phyloP scores from a whole-genome alignment of 2,113 vertebrate genomes.

The Takifugu flavidus region DNA sequence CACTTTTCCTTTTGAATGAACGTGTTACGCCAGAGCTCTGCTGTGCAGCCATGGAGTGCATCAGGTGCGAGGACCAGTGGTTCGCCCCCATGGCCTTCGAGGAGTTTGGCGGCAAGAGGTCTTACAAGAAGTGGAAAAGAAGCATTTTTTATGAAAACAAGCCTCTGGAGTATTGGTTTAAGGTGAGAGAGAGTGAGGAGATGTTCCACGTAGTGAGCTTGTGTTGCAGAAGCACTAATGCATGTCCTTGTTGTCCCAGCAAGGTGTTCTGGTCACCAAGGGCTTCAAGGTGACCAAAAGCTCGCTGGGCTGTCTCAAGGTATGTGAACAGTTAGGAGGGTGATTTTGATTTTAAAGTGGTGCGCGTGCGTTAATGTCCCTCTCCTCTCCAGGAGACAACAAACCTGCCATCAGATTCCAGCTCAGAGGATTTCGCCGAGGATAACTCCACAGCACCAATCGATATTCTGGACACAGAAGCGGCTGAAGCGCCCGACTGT shows the following conservation, averaged over 20 bases:
- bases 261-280: neutral
- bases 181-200: conserved; percentile 19
- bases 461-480: too few species aligned
- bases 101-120: conserved; percentile 17
- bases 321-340: neutral
- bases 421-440: neutral
- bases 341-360: neutral
- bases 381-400: conserved; percentile 1
- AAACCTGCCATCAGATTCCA: neutral
- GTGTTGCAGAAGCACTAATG: neutral
- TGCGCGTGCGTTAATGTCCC: neutral
- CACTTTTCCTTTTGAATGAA: neutral
- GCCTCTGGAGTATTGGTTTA: conserved; percentile 31
- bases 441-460: conserved; percentile 7
- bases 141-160: conserved; percentile 1
- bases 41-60: conserved; percentile 29
- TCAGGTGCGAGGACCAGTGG: neutral
- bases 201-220: too few species aligned
- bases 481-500: too few species aligned
- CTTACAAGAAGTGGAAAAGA: conserved; percentile 46
- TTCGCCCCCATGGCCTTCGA: conserved; percentile 31
- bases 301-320: neutral
- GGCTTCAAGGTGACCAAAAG: conserved; percentile 1
- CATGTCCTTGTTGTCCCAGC: neutral
- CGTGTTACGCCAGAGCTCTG: neutral